Evolutionary conservation across 2,888 invertebrate species (phyloP), one percentile per base, ranked within the genome.

Genomic region (Tinea semifulvella): DNA sequence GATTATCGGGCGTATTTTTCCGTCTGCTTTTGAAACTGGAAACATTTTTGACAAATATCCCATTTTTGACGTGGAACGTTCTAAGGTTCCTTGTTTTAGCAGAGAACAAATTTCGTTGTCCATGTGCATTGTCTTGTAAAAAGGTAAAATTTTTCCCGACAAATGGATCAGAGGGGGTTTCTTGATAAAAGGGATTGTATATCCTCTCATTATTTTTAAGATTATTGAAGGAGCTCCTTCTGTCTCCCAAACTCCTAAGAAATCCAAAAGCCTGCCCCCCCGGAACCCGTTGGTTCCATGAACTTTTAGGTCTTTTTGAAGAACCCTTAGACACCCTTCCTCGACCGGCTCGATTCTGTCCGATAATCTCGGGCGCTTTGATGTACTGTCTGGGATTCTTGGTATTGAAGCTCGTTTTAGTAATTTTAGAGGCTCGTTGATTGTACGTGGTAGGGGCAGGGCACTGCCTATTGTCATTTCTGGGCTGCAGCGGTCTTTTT

Each of bases 1-100:
- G 52, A 55, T 51, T 7, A 54, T 53, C 1, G 55, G 54, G 0
- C 53, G 42, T 3, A 50, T 7, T 2, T 48, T 46, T 3, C 55
- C 53, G 44, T 53, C 54, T 39, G 46, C 6, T 36, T 56, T 56
- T 18, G 46, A 48, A 20, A 51, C 36, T 10, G 54, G 19, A 35
- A 54, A 56, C 44, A 55, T 50, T 4, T 47, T 48, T 7, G 49
- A 52, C 11, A 48, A 19, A 11, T 47, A 50, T 11, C 50, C 38
- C 3, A 17, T 5, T 6, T 14, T 14, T 14, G 16, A 6, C 38
- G 6, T 38, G 2, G 49, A 48, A 35, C 28, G 22, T 25, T 53
- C 50, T 4, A 52, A 35, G 13, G 51, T 31, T 8, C 25, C 11
- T n/a, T 28, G 36, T 4, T 47, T 13, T n/a, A 52, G 8, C 50